A percentile compares a stretch with the other conserved stretches of the same genome.
These are phyloP conservation scores for Panurus biarmicus DNA, from an alignment of 2,113 vertebrate species.

Conservation along the genomic window DNA sequence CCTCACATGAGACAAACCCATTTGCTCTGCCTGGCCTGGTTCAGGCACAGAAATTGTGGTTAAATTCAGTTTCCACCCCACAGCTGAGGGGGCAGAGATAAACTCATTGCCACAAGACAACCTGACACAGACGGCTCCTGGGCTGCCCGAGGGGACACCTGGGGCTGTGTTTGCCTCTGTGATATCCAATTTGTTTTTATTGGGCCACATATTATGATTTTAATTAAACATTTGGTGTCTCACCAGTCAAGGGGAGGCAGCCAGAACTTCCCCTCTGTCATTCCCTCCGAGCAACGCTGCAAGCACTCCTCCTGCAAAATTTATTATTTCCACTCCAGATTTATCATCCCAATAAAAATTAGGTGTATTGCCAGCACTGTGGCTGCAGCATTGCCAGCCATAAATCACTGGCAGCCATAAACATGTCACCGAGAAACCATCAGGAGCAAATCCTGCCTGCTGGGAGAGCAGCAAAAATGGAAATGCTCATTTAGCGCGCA, in stretches of 20 bases:
- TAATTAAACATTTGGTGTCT: neutral
- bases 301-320: neutral
- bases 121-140: neutral
- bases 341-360: neutral
- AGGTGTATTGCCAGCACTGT: neutral
- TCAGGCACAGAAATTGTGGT: neutral
- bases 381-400: neutral
- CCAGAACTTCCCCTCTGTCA: neutral
- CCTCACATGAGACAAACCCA: fast-evolving
- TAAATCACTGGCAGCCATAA: conserved; percentile 24
- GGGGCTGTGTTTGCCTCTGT: neutral
- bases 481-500: neutral
- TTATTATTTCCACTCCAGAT: neutral
- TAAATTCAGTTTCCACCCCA: neutral
- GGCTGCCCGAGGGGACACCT: neutral
- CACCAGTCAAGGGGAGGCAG: neutral
- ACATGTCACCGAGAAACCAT: neutral
- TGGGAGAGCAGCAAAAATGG: neutral
- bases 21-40: neutral
- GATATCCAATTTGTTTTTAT: neutral
- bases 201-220: neutral
- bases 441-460: neutral
- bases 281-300: neutral
- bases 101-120: neutral
- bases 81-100: neutral